A percentile compares a stretch with the other conserved stretches of the same genome.
Evolutionary conservation across 2,113 vertebrate species (phyloP).

Genomic region (Tympanuchus pallidicinctus): DNA sequence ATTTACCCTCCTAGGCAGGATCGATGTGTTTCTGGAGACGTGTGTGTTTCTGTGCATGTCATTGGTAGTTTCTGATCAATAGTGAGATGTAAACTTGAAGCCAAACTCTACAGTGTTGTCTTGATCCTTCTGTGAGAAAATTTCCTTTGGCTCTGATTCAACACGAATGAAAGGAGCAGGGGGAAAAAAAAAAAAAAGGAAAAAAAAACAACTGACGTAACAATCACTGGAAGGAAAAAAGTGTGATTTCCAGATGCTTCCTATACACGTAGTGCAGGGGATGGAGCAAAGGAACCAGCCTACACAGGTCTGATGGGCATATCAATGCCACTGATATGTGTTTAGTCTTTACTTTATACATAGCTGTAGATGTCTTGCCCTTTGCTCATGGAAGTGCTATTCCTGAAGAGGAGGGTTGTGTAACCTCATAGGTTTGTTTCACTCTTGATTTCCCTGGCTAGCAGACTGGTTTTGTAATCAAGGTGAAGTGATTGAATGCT

Average conservation of each 20-base stretch:
- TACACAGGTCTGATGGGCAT: not conserved
- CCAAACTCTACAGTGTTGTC: not conserved
- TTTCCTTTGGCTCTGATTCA: not conserved
- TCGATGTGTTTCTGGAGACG: not conserved
- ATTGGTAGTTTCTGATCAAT: conserved; percentile 5
- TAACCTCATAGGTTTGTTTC: not conserved
- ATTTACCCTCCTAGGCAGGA: conserved; percentile 1
- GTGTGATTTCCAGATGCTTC: not conserved
- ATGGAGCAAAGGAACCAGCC: not conserved
- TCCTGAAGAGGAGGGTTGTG: not conserved
- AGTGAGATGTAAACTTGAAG: conserved; percentile 5
- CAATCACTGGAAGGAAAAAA: not conserved
- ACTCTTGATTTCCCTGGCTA: not conserved
- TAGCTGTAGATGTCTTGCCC: not conserved
- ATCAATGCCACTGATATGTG: not conserved
- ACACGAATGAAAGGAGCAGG: not conserved
- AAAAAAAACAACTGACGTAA: not conserved
- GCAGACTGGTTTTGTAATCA: not conserved
- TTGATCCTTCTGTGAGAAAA: not conserved
- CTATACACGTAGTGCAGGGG: not conserved
- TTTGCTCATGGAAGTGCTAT: not conserved
- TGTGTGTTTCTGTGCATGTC: not conserved
- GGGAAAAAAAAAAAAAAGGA: no score
- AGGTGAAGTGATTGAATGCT: not conserved
- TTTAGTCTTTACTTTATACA: not conserved